phyloP scores from a whole-genome alignment of 2,888 invertebrate species.

The Orchesella flavescens region DNA sequence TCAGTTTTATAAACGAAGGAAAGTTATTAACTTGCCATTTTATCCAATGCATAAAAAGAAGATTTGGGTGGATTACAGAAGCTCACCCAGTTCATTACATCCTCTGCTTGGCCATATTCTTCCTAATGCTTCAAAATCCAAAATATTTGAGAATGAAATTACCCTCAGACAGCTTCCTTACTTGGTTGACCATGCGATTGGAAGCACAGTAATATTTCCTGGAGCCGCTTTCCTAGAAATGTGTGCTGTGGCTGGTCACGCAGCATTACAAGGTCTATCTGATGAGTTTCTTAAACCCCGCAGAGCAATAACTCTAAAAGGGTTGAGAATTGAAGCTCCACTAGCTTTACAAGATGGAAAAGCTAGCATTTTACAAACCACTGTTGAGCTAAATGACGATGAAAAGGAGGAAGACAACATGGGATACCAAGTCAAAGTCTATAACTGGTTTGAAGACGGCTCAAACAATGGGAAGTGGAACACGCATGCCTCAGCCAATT shows the following conservation, averaged over 20 bases:
- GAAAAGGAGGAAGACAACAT: neutral
- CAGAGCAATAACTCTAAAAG: conserved; percentile 15
- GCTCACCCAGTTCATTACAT: conserved; percentile 27
- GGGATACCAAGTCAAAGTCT: conserved; percentile 20
- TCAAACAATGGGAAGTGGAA: conserved; percentile 29
- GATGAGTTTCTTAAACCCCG: conserved; percentile 20
- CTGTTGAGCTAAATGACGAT: conserved; percentile 20
- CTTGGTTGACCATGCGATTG: conserved; percentile 53
- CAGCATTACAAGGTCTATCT: conserved; percentile 19
- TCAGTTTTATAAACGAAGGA: neutral
- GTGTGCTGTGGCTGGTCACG: conserved; percentile 38
- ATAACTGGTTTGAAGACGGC: conserved; percentile 17
- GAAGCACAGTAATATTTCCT: conserved; percentile 38
- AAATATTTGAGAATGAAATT: conserved; percentile 44
- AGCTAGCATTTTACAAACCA: conserved; percentile 24
- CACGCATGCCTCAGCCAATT: conserved; percentile 27
- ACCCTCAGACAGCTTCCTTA: conserved; percentile 13
- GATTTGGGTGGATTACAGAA: conserved; percentile 46
- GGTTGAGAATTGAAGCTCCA: conserved; percentile 41
- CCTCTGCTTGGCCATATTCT: conserved; percentile 47
- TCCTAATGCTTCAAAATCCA: conserved; percentile 22
- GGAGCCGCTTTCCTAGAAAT: conserved; percentile 50
- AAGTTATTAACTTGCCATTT: conserved; percentile 33
- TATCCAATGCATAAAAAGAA: conserved; percentile 54
- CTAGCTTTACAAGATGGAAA: conserved; percentile 16